Base-by-base conservation (phyloP, 2,888 invertebrate species). In the Sinodicranocentrus sp. region DNA sequence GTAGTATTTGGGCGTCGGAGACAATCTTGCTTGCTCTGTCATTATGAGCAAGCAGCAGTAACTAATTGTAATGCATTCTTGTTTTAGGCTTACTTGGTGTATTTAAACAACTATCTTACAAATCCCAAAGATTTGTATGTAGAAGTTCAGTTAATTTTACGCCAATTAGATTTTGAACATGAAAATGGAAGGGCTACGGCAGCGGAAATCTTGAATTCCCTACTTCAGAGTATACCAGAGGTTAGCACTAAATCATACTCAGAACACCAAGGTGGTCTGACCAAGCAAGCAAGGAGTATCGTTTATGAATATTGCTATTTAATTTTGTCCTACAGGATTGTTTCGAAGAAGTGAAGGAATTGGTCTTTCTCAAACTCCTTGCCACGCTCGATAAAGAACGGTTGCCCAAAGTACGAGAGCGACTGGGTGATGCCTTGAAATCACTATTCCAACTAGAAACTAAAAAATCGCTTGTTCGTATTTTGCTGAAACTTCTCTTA, bases 21-120 rank as follows among this genome's bases (percentile, higher is more conserved):
- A n/a, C n/a, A n/a, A n/a, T n/a, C n/a, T n/a, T n/a, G n/a, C n/a
- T n/a, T n/a, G n/a, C n/a, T 39, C 39, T 13, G 8, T 39, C 13
- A 39, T 39, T 6, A 8, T 39, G 39, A 59, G 5, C 13, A 21
- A 59, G n/a, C 23, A 59, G 5, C 5, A 21, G 2, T 21, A 59
- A 5, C 10, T 63, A 25, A 43, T 5, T 10, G 17, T 43, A 43
- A 2, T 3, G 10, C 17, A 15, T 63, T 5, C 23, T 48, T 19
- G 19, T 61, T 71, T 13, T 28, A 86, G 85, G 87, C 84, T 10
- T 87, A 87, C 44, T 15, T 87, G 0, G 77, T 59, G 1, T 87
- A 87, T 44, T 43, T 87, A 15, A 85, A 78, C 26, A 87, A 87
- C 43, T 87, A 87, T 63, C 68, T 84, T 48, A 85, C 85, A 5